A percentile compares a stretch with the other conserved stretches of the same genome.
These are phyloP conservation scores for Peromyscus polionotus DNA, from an alignment of 2,113 vertebrate genomes.

Conservation along the genomic window DNA sequence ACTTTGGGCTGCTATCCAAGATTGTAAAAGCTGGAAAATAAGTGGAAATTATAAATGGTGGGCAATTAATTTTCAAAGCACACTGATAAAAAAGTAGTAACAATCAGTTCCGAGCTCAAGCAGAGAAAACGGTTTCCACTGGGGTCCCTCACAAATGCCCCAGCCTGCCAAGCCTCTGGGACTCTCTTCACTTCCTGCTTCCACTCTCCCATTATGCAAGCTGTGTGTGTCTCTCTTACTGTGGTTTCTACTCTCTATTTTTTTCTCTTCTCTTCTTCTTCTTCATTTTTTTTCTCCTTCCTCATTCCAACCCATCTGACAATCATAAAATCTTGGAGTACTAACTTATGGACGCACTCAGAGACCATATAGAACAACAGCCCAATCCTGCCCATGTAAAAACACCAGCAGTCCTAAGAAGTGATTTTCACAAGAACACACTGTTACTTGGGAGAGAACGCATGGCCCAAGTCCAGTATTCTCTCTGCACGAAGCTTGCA, in stretches of 20 bases:
- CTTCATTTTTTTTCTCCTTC: no score
- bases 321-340: neutral
- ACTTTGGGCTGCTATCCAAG: neutral
- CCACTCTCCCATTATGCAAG: rapidly evolving
- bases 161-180: neutral
- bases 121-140: neutral
- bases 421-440: neutral
- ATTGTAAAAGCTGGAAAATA: slow-evolving; percentile 31
- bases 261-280: neutral
- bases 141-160: neutral
- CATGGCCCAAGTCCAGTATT: neutral
- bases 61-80: slow-evolving; percentile 14
- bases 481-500: neutral
- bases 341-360: neutral
- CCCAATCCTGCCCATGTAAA: neutral
- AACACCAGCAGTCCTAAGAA: neutral
- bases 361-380: neutral
- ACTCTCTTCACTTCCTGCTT: no score
- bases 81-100: neutral
- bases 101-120: neutral
- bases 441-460: slow-evolving; percentile 13
- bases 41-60: slow-evolving; percentile 33
- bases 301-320: neutral
- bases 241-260: neutral
- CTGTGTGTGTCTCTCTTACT: neutral